These are phyloP conservation scores for Cantharis lateralis DNA, from an alignment of 2,888 invertebrate species.

Conservation along the genomic window DNA sequence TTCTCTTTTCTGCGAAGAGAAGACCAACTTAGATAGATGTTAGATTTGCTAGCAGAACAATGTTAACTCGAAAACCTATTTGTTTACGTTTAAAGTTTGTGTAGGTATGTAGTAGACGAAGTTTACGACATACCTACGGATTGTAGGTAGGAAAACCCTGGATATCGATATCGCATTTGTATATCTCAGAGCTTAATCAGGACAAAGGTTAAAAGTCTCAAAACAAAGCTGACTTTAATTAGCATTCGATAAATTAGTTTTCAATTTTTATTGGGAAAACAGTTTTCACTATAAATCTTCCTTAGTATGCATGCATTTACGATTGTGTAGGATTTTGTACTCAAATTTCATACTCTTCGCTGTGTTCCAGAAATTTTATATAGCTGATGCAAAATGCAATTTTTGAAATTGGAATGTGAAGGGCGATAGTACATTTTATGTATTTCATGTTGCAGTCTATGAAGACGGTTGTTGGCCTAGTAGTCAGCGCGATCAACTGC, in stretches of 20 bases:
- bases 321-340: not conserved
- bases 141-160: constrained; percentile 34
- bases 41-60: not conserved
- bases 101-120: constrained; percentile 25
- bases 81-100: constrained; percentile 17
- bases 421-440: no score
- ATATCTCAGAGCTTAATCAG: not conserved
- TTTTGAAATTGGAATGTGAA: no score
- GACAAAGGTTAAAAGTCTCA: constrained; percentile 9
- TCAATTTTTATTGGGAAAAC: not conserved
- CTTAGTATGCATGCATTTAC: not conserved
- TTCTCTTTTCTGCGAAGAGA: not conserved
- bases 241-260: not conserved
- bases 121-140: constrained; percentile 33
- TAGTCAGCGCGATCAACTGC: no score
- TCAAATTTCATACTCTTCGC: not conserved
- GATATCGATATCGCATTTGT: constrained; percentile 29
- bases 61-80: constrained; percentile 8
- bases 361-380: not conserved
- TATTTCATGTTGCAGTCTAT: no score
- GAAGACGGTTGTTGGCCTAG: no score
- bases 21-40: not conserved
- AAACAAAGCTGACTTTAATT: not conserved
- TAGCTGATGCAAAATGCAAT: not conserved
- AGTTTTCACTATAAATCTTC: not conserved